These are phyloP conservation scores for Sturmia bella DNA, from an alignment of 2,888 invertebrate species.

Conservation along the genomic window DNA sequence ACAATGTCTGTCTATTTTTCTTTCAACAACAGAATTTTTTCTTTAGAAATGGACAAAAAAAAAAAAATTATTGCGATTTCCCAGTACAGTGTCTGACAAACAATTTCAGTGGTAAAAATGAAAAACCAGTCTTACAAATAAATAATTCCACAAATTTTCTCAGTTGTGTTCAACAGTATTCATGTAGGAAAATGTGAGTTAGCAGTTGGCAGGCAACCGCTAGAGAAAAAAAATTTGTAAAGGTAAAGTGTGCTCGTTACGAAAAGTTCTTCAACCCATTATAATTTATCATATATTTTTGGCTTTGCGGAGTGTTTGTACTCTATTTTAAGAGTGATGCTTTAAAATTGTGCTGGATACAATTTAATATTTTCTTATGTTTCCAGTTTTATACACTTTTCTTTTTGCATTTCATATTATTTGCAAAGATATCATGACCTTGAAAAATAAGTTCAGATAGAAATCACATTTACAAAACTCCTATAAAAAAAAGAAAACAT, in stretches of 20 bases:
- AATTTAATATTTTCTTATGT: too few species aligned
- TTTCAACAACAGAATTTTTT: constrained; percentile 45
- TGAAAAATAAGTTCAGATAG: neutral
- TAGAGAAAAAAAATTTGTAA: constrained; percentile 13
- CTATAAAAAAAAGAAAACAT: neutral
- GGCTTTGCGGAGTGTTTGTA: too few species aligned
- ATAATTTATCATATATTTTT: too few species aligned
- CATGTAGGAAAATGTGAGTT: constrained; percentile 6
- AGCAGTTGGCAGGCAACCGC: neutral
- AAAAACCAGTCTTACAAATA: constrained; percentile 59
- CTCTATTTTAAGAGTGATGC: too few species aligned
- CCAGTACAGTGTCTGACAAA: constrained; percentile 49
- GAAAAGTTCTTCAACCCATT: too few species aligned
- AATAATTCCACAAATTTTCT: constrained; percentile 43
- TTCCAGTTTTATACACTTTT: too few species aligned
- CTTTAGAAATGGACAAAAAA: constrained; percentile 24
- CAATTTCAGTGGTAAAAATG: constrained; percentile 35
- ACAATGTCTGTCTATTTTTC: constrained; percentile 33
- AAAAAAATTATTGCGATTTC: constrained; percentile 59
- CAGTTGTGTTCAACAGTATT: constrained; percentile 17
- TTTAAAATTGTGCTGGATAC: too few species aligned
- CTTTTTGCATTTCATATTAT: too few species aligned
- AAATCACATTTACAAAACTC: neutral
- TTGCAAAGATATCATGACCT: too few species aligned
- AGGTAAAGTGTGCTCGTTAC: too few species aligned